Percentiles rank a stretch among this genome's conserved stretches.
phyloP scores from a whole-genome alignment of 2,888 invertebrate genomes.

The Cheiracanthium punctorium region DNA sequence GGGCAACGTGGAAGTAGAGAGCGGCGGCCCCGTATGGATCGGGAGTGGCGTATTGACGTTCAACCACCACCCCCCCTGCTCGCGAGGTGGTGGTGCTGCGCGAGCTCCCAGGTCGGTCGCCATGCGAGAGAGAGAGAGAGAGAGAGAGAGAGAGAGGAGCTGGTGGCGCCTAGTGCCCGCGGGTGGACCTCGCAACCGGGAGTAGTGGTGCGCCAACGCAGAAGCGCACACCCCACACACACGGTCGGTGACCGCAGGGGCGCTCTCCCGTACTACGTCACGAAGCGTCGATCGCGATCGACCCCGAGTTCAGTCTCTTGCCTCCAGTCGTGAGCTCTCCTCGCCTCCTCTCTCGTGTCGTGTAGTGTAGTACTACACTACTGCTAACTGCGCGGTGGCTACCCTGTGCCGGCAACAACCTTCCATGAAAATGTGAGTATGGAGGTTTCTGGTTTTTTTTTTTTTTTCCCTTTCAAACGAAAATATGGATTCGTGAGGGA shows the following conservation, averaged over 20 bases:
- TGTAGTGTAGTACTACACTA: not conserved
- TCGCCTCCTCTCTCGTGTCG: not conserved
- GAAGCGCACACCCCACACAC: too few species aligned
- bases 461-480: too few species aligned
- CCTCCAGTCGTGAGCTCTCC: not conserved
- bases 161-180: conserved; percentile 25
- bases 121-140: not conserved
- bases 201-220: not conserved
- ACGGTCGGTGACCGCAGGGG: conserved; percentile 62
- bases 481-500: not conserved
- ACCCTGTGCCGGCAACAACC: not conserved
- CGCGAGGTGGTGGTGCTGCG: too few species aligned
- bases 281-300: conserved; percentile 66
- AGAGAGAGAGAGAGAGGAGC: too few species aligned
- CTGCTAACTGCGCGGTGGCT: not conserved
- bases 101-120: conserved; percentile 15
- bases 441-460: not conserved
- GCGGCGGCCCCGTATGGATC: not conserved
- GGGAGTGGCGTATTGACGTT: not conserved
- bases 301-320: conserved; percentile 16
- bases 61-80: not conserved
- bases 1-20: not conserved
- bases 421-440: not conserved
- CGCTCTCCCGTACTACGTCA: conserved; percentile 54
- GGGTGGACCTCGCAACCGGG: conserved; percentile 27